Evolutionary conservation across 64 coral and sea anemone genomes (phyloP), one percentile per base, ranked within the genome.

Genomic region (Catalaphyllia jardinei): DNA sequence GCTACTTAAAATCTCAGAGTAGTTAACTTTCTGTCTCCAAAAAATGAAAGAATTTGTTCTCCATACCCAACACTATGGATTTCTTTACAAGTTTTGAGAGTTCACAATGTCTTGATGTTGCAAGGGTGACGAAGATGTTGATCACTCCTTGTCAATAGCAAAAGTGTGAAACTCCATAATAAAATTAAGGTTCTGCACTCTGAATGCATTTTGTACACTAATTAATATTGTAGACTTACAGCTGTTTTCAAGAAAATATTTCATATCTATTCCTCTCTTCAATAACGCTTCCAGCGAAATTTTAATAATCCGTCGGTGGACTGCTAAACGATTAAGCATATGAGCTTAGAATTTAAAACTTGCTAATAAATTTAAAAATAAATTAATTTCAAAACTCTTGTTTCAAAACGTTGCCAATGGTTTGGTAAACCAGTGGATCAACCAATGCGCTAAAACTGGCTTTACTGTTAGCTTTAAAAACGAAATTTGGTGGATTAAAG

Each of bases 311-410:
- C 2, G 14, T 83, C 80, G 15, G 65, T 7, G 11, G 28, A 62
- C 28, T 31, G 52, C 52, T 19, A 85, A 71, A 71, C 20, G 42
- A 28, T 17, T 27, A 8, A 42, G 60, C 30, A 51, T 49, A 20
- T 3, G 10, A 35, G n/a, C n/a, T n/a, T 35, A 35, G 38, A 8
- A 64, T n/a, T 69, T n/a, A 65, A 39, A 83, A 64, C 17, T 64
- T 28, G 4, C 29, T 71, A 38, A 71, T 51, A 29, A 85, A 71
- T 52, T 85, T 71, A 51, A 85, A 77, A 63, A 85, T 67, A 67
- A 85, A 85, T 71, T 67, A 19, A 28, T 71, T 85, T 67, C 29
- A n/a, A 69, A 69, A 24, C 65, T 69, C 65, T 69, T 5, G 9
- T 69, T 71, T 54, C 24, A 80, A 29, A 80, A 30, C 78, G 29